Evolutionary conservation across 2,113 vertebrate species (phyloP), one percentile per base, ranked within the genome.

Genomic region (Mus spicilegus): DNA sequence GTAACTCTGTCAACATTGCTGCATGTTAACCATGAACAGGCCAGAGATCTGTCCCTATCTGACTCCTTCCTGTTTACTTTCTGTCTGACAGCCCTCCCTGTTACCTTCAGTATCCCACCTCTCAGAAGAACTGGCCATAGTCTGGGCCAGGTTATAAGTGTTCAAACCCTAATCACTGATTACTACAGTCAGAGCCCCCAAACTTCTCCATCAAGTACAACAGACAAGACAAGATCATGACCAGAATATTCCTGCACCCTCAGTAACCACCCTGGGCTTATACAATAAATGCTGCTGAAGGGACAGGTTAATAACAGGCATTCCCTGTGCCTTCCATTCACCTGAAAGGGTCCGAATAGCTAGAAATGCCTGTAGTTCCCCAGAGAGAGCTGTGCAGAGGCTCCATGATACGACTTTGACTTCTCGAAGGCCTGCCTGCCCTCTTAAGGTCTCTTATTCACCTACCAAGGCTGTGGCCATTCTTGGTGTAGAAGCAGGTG

Each of bases 401-500:
- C 33, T 94, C 69, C 16, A 4, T 1, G 13, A 73, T 28, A 93
- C 3, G 76, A 80, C 49, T 20, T 51, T 93, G 65, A 91, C 70
- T 84, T 91, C 22, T 7, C 4, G 5, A 94, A 72, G 65, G 24
- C 33, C 51, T 91, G 39, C 30, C 73, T 39, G 56, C 88, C 19
- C 67, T 42, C 87, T 46, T 88, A 63, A 90, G 89, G 49, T 70
- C 1, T 46, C 39, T 36, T 17, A 97, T 56, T 51, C 51, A 95
- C 97, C 94, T 61, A 99, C 99, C 99, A 98, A 99, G 98, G 97
- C 99, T 99, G 98, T 99, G 99, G 97, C 99, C 99, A 42, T 99
- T 99, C 99, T 99, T 99, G 97, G 99, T 99, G 98, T 99, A 99
- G 98, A 99, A 99, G 98, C 99, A 99, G 90, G 99, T 99, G 90